Evolutionary conservation across 2,888 invertebrate genomes (phyloP), one percentile per base, ranked within the genome.

Genomic region (Trachelus stipa): DNA sequence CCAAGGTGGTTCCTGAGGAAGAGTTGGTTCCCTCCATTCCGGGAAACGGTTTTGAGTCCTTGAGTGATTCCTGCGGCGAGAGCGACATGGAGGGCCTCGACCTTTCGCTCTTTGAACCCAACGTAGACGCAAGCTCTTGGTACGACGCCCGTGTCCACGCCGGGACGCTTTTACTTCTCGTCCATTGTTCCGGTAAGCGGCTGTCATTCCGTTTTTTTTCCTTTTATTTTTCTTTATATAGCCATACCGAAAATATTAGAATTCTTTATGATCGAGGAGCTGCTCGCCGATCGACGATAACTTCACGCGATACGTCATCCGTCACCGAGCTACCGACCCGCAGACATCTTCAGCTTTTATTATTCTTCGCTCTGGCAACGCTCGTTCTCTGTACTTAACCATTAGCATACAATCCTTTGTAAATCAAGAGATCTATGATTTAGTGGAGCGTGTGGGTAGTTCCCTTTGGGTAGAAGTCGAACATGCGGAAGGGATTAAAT

Each of bases 1-100:
- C 79, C 81, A 85, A 69, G 75, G 56, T 15, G 23, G 23, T 56
- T 56, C 56, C 76, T 79, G 81, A 83, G 80, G 86, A 83, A 77
- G 76, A 78, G 74, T 82, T 80, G 85, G 80, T 71, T 71, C 15
- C 83, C 73, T 73, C 80, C 80, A 79, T 80, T 79, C 76, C 83
- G 76, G 87, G 85, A 87, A 92, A 92, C 86, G 93, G 93, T 85
- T 93, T 93, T 85, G 94, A 94, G 85, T 94, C 94, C 68, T 92
- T 94, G 86, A 94, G 94, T 79, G 94, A 94, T 83, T 94, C 94
- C 78, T 94, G 94, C 87, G 94, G 94, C 89, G 91, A 91, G 83
- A 91, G 90, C 89, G 95, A 95, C 90, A 94, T 95, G 94, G 95
- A 95, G 84, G 94, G 95, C 81, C 92, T 95, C 84, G 95, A 95